These are phyloP conservation scores for Sorex araneus DNA, from an alignment of 2,113 vertebrate species.

Conservation along the genomic window DNA sequence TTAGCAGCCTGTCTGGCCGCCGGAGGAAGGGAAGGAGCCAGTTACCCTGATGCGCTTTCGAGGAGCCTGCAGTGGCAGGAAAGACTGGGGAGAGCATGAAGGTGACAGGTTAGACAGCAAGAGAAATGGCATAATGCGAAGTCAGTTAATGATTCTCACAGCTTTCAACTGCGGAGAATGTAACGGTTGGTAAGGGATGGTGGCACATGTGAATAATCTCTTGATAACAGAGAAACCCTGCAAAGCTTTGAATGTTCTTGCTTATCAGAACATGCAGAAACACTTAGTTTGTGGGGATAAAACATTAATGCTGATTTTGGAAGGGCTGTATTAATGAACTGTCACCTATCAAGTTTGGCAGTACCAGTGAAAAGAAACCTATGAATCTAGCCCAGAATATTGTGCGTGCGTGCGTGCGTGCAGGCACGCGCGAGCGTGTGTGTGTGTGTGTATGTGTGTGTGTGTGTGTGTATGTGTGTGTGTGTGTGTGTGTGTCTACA, in stretches of 20 bases:
- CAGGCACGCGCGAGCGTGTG: too few relatives aligned
- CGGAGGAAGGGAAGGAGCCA: background rate
- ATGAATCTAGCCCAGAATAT: background rate
- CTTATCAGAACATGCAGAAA: constrained; percentile 30
- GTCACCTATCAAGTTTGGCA: background rate
- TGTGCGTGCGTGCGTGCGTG: background rate
- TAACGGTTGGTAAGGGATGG: constrained; percentile 66
- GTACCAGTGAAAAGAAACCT: constrained; percentile 12
- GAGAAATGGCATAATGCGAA: constrained; percentile 80
- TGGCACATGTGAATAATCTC: constrained; percentile 74
- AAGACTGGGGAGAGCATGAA: constrained; percentile 68
- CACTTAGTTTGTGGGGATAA: constrained; percentile 52
- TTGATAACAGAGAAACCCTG: constrained; percentile 40
- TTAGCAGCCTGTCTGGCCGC: constrained; percentile 75
- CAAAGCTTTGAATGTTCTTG: constrained; percentile 65
- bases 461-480: too few relatives aligned
- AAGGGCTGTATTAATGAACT: constrained; percentile 26
- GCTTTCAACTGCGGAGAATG: constrained; percentile 79
- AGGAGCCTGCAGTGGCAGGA: constrained; percentile 36
- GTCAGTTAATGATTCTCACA: constrained; percentile 82
- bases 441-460: too few relatives aligned
- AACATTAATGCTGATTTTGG: constrained; percentile 44
- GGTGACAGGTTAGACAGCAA: constrained; percentile 81
- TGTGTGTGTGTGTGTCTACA: background rate
- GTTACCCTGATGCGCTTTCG: background rate